Percentiles rank a stretch among this genome's conserved stretches.
Evolutionary conservation across 2,113 vertebrate species (phyloP).

Genomic region (Smithornis capensis): DNA sequence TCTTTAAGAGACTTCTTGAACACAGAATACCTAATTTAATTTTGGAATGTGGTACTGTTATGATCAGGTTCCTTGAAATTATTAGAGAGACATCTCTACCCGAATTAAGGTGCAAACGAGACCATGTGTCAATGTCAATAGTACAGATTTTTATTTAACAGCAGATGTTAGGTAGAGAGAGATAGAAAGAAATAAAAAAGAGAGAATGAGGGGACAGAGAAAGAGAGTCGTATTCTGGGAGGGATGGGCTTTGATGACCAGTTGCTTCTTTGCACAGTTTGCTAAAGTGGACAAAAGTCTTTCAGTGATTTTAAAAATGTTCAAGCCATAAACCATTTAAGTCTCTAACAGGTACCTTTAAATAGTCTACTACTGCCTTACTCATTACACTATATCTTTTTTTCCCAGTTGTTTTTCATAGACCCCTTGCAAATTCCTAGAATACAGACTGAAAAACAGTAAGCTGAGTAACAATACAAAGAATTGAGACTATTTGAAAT

Average conservation of each 20-base stretch:
- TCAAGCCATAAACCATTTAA: background rate
- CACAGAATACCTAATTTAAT: background rate
- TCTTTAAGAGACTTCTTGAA: background rate
- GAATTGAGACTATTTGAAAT: background rate
- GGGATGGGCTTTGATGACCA: background rate
- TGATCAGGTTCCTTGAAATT: background rate
- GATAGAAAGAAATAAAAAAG: background rate
- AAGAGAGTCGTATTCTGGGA: background rate
- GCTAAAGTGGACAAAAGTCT: background rate
- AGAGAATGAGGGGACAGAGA: background rate
- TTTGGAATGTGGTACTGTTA: background rate
- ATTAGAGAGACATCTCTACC: background rate
- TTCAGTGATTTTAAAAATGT: background rate
- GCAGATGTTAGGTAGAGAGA: background rate
- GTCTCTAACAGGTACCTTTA: background rate
- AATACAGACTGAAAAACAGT: background rate
- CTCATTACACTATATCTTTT: background rate
- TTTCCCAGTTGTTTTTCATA: background rate
- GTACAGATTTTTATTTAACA: background rate
- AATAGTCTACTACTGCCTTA: background rate
- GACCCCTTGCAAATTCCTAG: background rate
- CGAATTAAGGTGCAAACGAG: background rate
- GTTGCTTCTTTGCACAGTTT: background rate
- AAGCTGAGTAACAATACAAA: background rate
- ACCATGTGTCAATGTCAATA: background rate